A percentile compares a stretch with the other conserved stretches of the same genome.
phyloP scores from a whole-genome alignment of 92 coral and sea anemone species.

The Parazoanthus darwini region DNA sequence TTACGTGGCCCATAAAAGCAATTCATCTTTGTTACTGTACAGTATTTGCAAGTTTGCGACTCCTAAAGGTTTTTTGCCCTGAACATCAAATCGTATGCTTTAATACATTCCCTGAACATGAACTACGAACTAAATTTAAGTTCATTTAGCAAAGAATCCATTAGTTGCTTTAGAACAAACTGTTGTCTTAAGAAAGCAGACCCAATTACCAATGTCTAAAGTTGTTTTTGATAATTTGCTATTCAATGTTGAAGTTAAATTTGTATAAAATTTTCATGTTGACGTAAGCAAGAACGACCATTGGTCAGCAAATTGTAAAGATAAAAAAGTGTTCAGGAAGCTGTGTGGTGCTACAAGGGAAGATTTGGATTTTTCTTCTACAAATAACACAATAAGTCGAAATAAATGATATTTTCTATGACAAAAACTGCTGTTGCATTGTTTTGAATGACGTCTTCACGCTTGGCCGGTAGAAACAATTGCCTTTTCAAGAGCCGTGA shows the following conservation, averaged over 20 bases:
- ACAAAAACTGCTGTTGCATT: slow-evolving; percentile 20
- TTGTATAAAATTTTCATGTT: slow-evolving; percentile 40
- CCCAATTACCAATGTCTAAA: slow-evolving; percentile 42
- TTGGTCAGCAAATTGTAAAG: slow-evolving; percentile 32
- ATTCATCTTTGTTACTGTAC: neutral
- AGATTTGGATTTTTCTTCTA: slow-evolving; percentile 11
- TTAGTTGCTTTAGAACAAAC: slow-evolving; percentile 33
- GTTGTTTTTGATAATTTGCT: slow-evolving; percentile 37
- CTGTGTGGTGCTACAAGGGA: neutral
- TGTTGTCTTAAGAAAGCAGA: slow-evolving; percentile 39
- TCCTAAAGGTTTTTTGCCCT: neutral
- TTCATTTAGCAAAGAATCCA: slow-evolving; percentile 44
- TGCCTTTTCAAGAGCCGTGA: slow-evolving; percentile 19
- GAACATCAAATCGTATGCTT: slow-evolving; percentile 1
- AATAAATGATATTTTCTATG: slow-evolving; percentile 26
- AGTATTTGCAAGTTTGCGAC: neutral
- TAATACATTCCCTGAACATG: slow-evolving; percentile 26
- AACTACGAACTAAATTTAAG: slow-evolving; percentile 35
- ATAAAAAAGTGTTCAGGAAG: slow-evolving; percentile 11
- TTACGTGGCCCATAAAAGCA: neutral
- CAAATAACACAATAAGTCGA: slow-evolving; percentile 22
- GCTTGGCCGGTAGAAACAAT: neutral
- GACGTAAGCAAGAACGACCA: slow-evolving; percentile 15
- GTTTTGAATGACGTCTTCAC: neutral
- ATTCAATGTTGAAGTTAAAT: slow-evolving; percentile 45